A percentile compares a stretch with the other conserved stretches of the same genome.
Conservation (phyloP, 2,888 invertebrate species). For the Drosophila phalerata region DNA sequence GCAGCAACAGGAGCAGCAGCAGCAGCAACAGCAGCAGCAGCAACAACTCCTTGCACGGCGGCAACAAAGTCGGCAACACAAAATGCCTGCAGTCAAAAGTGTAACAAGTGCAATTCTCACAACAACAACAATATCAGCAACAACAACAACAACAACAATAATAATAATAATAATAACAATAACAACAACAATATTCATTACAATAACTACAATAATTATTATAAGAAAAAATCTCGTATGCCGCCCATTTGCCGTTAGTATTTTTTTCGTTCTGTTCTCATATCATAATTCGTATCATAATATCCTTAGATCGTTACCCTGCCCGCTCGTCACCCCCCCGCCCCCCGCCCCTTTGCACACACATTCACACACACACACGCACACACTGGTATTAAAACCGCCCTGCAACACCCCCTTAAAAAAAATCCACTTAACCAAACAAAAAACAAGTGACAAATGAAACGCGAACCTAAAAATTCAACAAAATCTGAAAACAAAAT, state of each 20-base stretch:
- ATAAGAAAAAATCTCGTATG: conserved; percentile 85
- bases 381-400: neutral
- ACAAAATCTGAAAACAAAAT: conserved; percentile 17
- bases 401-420: neutral
- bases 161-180: neutral
- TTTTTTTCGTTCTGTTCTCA: conserved; percentile 59
- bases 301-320: conserved; percentile 1
- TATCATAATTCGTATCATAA: conserved; percentile 44
- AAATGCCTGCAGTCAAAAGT: conserved; percentile 73
- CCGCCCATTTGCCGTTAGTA: conserved; percentile 86
- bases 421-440: neutral
- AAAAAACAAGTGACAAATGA: conserved; percentile 31
- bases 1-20: conserved; percentile 20
- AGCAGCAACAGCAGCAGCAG: conserved; percentile 22
- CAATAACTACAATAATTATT: conserved; percentile 85
- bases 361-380: conserved; percentile 14
- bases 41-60: conserved; percentile 36
- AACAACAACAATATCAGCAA: conserved; percentile 68
- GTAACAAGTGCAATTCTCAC: conserved; percentile 82
- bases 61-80: conserved; percentile 39
- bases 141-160: conserved; percentile 47
- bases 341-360: conserved; percentile 1
- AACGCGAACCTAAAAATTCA: conserved; percentile 17
- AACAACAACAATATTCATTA: conserved; percentile 84
- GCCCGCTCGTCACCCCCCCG: neutral